Percentiles rank a stretch among this genome's conserved stretches.
Evolutionary conservation across 2,888 invertebrate species (phyloP).

Genomic region (Ramazzottius varieornatus): DNA sequence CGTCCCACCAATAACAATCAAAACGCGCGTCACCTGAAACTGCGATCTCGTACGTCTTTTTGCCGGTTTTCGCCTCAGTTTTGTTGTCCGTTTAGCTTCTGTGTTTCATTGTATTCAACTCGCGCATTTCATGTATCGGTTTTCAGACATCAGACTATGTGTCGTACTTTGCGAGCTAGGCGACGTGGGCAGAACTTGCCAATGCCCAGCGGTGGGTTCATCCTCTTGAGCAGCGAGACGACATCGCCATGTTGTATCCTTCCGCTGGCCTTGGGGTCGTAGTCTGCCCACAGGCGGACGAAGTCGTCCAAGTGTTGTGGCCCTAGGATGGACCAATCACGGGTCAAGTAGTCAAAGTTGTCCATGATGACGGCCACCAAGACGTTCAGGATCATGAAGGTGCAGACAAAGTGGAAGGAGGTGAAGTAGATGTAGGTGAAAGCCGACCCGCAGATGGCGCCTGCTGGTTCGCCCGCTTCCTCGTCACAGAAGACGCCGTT

Average conservation of each 20-base stretch:
- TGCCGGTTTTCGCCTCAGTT: too few species aligned
- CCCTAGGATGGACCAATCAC: conserved; percentile 97
- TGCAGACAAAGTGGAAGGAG: conserved; percentile 93
- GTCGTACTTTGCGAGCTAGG: conserved; percentile 80
- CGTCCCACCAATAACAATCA: too few species aligned
- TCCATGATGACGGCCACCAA: conserved; percentile 99
- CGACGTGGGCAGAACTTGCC: conserved; percentile 96
- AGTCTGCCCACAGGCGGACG: conserved; percentile 94
- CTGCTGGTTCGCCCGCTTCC: conserved; percentile 17
- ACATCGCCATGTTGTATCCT: conserved; percentile 98
- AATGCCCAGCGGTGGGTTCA: conserved; percentile 92
- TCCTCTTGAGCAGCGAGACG: conserved; percentile 82
- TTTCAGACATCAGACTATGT: too few species aligned
- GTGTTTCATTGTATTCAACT: too few species aligned
- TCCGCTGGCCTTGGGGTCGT: conserved; percentile 97
- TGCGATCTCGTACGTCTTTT: too few species aligned
- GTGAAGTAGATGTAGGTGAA: conserved; percentile 98
- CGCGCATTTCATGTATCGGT: too few species aligned
- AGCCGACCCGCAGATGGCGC: conserved; percentile 47
- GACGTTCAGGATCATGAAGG: conserved; percentile 92
- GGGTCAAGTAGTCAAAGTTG: conserved; percentile 92
- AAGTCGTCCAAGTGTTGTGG: conserved; percentile 99
- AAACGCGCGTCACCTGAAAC: too few species aligned
- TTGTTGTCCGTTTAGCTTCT: too few species aligned
- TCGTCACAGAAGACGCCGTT: conserved; percentile 25